Conservation (phyloP, 2,113 vertebrate species). For the Alethe castanea region DNA sequence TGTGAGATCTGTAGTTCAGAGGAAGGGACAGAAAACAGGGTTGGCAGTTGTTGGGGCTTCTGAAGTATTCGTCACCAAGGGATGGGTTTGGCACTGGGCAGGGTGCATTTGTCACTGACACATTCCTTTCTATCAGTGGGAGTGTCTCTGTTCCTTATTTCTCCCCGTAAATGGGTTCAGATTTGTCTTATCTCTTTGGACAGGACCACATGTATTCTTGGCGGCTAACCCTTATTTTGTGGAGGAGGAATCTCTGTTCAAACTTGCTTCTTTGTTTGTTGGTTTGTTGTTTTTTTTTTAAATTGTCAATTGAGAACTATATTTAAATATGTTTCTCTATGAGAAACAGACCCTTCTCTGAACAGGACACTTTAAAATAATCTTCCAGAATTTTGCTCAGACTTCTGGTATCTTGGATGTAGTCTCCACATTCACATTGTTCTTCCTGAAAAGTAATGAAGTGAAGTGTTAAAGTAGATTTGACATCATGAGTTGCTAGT, state of each 20-base stretch:
- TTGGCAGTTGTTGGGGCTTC: slow-evolving; percentile 24
- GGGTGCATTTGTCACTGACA: slow-evolving; percentile 35
- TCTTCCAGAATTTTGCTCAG: neutral
- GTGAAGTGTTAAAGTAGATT: neutral
- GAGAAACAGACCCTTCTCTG: neutral
- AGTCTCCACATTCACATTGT: neutral
- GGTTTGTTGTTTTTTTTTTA: neutral
- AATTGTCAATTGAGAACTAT: neutral
- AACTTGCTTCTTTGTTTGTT: neutral
- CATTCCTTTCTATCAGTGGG: slow-evolving; percentile 27
- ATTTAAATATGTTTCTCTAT: neutral
- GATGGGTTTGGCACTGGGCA: slow-evolving; percentile 32
- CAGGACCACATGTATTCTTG: neutral
- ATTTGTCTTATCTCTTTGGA: slow-evolving; percentile 4
- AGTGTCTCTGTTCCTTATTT: neutral
- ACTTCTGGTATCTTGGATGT: neutral
- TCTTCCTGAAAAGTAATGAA: neutral
- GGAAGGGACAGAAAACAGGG: neutral
- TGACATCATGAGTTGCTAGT: neutral
- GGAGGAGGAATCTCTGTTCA: neutral
- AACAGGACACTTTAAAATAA: neutral
- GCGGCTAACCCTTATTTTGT: neutral
- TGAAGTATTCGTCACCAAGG: neutral
- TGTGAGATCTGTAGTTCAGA: neutral
- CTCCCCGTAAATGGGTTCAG: neutral